These are phyloP conservation scores for Ladona fulva DNA, from an alignment of 1,140 invertebrate species.

Conservation along the genomic window DNA sequence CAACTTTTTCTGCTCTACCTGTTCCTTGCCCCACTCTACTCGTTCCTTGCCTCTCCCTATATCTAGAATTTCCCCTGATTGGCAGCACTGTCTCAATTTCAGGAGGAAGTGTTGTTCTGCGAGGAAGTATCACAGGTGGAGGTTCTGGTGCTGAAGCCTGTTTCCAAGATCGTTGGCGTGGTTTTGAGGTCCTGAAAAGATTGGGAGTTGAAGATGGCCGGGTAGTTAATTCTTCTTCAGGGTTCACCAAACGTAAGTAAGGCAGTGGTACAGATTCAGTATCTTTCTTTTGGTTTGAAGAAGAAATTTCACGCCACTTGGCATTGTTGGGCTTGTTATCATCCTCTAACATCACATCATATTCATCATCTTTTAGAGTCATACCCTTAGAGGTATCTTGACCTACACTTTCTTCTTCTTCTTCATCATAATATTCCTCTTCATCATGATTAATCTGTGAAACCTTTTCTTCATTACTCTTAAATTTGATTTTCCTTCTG, in stretches of 20 bases:
- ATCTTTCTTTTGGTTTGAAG: neutral
- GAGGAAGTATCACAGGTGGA: neutral
- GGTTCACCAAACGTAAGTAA: neutral
- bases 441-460: too few relatives aligned
- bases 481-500: too few relatives aligned
- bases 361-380: too few relatives aligned
- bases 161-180: neutral
- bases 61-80: neutral
- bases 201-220: neutral
- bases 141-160: constrained; percentile 1
- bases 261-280: neutral
- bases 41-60: neutral
- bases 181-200: neutral
- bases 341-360: too few relatives aligned
- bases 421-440: too few relatives aligned
- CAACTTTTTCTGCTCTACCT: neutral
- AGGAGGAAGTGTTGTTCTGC: neutral
- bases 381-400: too few relatives aligned
- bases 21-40: neutral
- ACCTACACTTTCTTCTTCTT: too few relatives aligned
- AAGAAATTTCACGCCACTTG: too few relatives aligned
- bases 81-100: neutral
- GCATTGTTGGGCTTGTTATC: too few relatives aligned
- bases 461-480: too few relatives aligned
- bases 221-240: neutral